Base-by-base conservation (phyloP, 2,888 invertebrate genomes). In the Xanthia togata region DNA sequence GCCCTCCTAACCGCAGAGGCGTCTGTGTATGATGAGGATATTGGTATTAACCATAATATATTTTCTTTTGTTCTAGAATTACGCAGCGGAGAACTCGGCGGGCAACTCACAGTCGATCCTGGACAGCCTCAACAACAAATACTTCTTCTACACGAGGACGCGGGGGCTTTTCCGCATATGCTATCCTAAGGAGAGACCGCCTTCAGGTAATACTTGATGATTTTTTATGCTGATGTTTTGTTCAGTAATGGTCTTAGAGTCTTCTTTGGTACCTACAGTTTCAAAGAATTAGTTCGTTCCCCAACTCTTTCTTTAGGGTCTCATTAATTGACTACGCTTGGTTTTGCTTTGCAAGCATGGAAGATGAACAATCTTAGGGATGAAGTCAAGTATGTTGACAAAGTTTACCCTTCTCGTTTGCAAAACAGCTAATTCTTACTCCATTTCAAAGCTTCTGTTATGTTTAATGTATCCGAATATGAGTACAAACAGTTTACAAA, bases 111-210 rank as follows among this genome's bases (percentile, higher is more conserved):
- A 95, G 85, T 96, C 97, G 57, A 96, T 98, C 88, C 94, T 98
- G 89, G 98, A 98, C 91, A 98, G 97, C 91, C 97, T 99, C 94
- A 98, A 98, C 95, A 96, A 92, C 92, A 98, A 99, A 96, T 98
- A 98, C 93, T 98, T 97, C 93, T 99, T 98, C 96, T 99, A 98
- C 96, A 98, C 99, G 82, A 97, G 99, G 94, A 99, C 99, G 93
- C 98, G 98, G 93, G 99, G 99, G 86, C 97, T 99, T 75, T 99
- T 99, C 97, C 97, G 99, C 94, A 98, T 98, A 94, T 99, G 99
- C 94, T 99, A 99, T 95, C 99, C 99, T 59, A 99, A 99, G 94
- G 98, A 98, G 90, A 97, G 98, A 82, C 99, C 99, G 81, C 98
- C 98, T 68, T 97, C 97, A 93, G 98, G 98, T 98, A 96, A 97